Conservation (phyloP, 2,113 vertebrate genomes). For the Macrotus californicus region DNA sequence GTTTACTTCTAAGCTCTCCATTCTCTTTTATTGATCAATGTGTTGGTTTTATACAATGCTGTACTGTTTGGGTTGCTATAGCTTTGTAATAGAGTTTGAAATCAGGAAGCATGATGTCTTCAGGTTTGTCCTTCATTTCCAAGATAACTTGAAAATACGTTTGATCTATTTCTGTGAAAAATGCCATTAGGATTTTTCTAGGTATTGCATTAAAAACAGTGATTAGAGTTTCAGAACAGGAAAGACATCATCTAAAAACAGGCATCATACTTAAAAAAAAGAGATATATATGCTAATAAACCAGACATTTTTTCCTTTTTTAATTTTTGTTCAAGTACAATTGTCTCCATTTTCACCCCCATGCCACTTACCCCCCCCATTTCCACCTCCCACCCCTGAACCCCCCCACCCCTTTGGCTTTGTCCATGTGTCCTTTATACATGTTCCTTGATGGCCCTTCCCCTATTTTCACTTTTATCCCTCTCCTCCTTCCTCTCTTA, state of each 20-base stretch:
- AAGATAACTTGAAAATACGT: too few species aligned
- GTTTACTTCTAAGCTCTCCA: background rate
- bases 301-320: too few species aligned
- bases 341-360: too few species aligned
- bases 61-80: background rate
- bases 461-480: too few species aligned
- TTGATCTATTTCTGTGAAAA: background rate
- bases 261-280: background rate
- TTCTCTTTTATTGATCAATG: background rate
- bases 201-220: background rate
- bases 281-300: background rate
- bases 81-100: background rate
- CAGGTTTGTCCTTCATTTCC: background rate
- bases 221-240: background rate
- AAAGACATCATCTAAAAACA: background rate
- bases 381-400: too few species aligned
- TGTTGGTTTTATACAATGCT: background rate
- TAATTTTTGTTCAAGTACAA: too few species aligned
- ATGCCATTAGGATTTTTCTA: background rate
- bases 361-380: too few species aligned
- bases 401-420: too few species aligned
- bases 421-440: too few species aligned
- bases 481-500: too few species aligned
- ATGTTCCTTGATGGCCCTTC: too few species aligned
- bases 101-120: background rate